Evolutionary conservation across 2,888 invertebrate species (phyloP).

Genomic region (Syritta pipiens): DNA sequence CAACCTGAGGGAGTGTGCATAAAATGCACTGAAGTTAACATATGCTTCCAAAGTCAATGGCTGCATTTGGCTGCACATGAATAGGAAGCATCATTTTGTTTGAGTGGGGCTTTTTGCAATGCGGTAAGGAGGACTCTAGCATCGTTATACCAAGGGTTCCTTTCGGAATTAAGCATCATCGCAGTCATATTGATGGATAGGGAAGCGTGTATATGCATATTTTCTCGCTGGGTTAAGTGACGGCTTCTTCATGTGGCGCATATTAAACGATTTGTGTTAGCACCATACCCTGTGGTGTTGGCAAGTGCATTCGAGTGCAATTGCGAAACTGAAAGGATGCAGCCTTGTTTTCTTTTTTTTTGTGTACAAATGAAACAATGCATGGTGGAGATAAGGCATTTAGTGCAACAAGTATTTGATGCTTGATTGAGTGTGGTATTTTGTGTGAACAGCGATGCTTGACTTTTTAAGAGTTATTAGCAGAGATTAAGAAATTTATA

Average conservation of each 20-base stretch:
- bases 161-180: slow-evolving; percentile 31
- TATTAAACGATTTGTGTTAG: slow-evolving; percentile 52
- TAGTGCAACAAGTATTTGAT: slow-evolving; percentile 49
- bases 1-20: slow-evolving; percentile 52
- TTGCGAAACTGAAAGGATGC: slow-evolving; percentile 58
- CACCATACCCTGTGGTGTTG: slow-evolving; percentile 47
- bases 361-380: slow-evolving; percentile 4
- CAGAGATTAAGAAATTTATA: too few relatives aligned
- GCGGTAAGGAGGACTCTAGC: slow-evolving; percentile 10
- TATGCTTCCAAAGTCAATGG: slow-evolving; percentile 35
- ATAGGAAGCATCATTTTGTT: slow-evolving; percentile 33
- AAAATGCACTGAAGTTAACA: slow-evolving; percentile 61
- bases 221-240: slow-evolving; percentile 52
- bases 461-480: slow-evolving; percentile 13
- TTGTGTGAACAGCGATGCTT: slow-evolving; percentile 27
- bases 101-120: slow-evolving; percentile 28
- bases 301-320: slow-evolving; percentile 67
- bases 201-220: slow-evolving; percentile 21
- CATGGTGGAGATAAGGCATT: slow-evolving; percentile 23
- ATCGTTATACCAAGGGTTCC: slow-evolving; percentile 32
- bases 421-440: slow-evolving; percentile 48
- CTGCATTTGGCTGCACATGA: slow-evolving; percentile 60
- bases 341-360: slow-evolving; percentile 24
- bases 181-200: slow-evolving; percentile 21
- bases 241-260: slow-evolving; percentile 36